A percentile compares a stretch with the other conserved stretches of the same genome.
Evolutionary conservation across 2,113 vertebrate genomes (phyloP).

Genomic region (Cichladusa arquata): DNA sequence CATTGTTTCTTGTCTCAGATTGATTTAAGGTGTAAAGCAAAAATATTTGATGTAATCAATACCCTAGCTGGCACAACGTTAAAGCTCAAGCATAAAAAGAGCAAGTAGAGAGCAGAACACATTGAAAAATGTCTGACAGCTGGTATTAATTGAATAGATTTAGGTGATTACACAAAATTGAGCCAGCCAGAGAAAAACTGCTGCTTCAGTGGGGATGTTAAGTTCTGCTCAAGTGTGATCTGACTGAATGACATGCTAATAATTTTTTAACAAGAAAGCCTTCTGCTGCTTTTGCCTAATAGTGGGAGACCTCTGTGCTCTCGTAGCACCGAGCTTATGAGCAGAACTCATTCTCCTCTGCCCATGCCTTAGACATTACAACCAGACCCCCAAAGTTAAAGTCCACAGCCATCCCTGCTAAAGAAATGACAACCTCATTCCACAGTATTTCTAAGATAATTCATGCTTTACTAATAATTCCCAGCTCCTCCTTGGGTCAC

Average conservation of each 20-base stretch:
- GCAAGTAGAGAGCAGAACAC: not conserved
- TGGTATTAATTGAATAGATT: not conserved
- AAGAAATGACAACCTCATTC: not conserved
- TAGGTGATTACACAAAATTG: not conserved
- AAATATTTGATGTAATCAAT: not conserved
- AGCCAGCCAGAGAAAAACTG: not conserved
- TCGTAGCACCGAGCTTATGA: accelerated
- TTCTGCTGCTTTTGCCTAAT: not conserved
- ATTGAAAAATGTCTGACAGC: not conserved
- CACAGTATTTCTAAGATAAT: not conserved
- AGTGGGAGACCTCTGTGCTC: not conserved
- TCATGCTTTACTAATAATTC: not conserved
- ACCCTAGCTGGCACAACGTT: not conserved
- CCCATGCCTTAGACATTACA: not conserved
- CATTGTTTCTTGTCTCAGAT: not conserved
- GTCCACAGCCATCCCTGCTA: not conserved
- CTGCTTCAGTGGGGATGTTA: not conserved
- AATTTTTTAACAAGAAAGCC: not conserved
- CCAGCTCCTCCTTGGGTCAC: not conserved
- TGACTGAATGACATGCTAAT: not conserved
- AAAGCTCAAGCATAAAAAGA: not conserved
- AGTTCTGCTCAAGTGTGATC: not conserved
- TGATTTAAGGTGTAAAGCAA: not conserved
- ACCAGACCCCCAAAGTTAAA: not conserved
- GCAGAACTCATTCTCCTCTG: accelerated